Evolutionary conservation across 2,888 invertebrate genomes (phyloP), one percentile per base, ranked within the genome.

Genomic region (Hermaeophaga mercurialis): DNA sequence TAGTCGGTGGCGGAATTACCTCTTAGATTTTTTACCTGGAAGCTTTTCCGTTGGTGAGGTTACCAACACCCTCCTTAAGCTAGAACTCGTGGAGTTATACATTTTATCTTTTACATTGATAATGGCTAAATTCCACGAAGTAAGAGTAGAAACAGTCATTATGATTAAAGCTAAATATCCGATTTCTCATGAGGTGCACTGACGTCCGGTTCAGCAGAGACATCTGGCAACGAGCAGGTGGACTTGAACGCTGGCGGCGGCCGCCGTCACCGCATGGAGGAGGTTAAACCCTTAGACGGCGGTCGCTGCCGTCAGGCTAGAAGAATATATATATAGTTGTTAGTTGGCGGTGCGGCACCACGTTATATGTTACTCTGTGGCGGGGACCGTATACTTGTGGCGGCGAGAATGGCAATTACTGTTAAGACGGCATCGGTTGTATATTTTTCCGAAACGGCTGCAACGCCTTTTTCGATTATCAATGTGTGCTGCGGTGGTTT

Each of bases 161-260:
- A n/a, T n/a, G n/a, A n/a, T n/a, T n/a, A n/a, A n/a, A n/a, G n/a
- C n/a, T n/a, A n/a, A n/a, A n/a, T n/a, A n/a, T n/a, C 31, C 31
- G 31, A 11, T 12, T 11, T 31, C 31, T 12, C 31, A 31, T 12
- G n/a, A 31, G 31, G 12, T 31, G 31, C 31, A 31, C 31, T 12
- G 31, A 3, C 2, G 36, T 8, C 36, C 36, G 17, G 15, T 36
- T 15, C 22, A 9, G 19, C 43, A 50, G 56, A 45, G 56, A 50
- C 56, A 56, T 56, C 56, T 56, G 49, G 45, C 41, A 38, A 34
- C 19, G 15, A 12, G 15, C 43, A 46, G 38, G 48, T 38, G 44
- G 44, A 45, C 36, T 31, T 39, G 12, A 36, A 34, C 44, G 9
- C 8, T 33, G 33, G 28, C 12, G 43, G 43, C 43, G 43, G 39